phyloP scores from a whole-genome alignment of 2,797 vertebrate species.

The Cossypha niveicapilla region DNA sequence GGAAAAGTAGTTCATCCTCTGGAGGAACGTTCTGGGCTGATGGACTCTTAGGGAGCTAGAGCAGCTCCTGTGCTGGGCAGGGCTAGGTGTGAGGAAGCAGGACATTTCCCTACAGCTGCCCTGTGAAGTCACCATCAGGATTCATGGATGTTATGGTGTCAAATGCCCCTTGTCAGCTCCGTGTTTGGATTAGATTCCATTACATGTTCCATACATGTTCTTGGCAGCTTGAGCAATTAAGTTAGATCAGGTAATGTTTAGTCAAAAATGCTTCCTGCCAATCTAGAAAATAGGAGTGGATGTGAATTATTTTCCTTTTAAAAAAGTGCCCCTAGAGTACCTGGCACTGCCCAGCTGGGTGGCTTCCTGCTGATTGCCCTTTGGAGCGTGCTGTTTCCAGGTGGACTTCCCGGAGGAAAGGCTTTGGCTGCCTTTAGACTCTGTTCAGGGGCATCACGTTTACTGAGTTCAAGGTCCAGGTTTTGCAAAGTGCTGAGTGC shows the following conservation, averaged over 20 bases:
- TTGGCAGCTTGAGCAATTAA: neutral
- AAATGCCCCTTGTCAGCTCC: neutral
- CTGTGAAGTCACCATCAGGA: neutral
- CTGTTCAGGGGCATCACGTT: neutral
- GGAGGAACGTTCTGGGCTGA: neutral
- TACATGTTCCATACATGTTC: neutral
- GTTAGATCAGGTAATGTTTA: neutral
- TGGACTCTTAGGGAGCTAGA: neutral
- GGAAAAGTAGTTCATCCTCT: neutral
- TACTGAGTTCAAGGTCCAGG: neutral
- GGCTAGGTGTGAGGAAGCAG: neutral
- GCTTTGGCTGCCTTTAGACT: neutral
- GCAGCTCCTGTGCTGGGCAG: neutral
- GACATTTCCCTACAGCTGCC: neutral
- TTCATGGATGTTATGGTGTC: neutral
- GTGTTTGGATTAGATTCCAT: neutral
- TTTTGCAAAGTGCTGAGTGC: neutral
- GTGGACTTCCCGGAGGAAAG: neutral
- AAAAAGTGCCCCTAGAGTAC: neutral
- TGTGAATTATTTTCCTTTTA: neutral
- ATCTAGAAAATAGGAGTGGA: neutral
- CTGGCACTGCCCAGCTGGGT: neutral
- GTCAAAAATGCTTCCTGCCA: neutral
- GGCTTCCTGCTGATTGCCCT: neutral
- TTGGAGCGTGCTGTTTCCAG: neutral